Evolutionary conservation across 2,797 vertebrate genomes (phyloP).

Genomic region (Danionella dracula): DNA sequence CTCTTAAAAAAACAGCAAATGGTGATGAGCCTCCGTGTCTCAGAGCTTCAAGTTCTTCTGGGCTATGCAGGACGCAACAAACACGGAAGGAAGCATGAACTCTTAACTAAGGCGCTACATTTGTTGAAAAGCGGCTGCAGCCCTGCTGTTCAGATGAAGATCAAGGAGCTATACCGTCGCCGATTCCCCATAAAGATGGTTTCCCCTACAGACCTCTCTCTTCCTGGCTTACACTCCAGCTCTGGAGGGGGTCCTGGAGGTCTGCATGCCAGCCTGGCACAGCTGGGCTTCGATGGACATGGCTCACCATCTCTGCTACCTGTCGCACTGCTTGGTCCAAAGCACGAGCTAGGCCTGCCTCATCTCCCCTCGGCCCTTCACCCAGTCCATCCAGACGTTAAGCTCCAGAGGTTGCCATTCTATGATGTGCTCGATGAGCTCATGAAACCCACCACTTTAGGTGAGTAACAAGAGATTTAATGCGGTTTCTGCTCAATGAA

Average conservation of each 20-base stretch:
- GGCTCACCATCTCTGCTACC: conserved; percentile 87
- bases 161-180: conserved; percentile 97
- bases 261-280: conserved; percentile 82
- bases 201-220: conserved; percentile 87
- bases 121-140: conserved; percentile 96
- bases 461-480: conserved; percentile 65
- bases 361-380: conserved; percentile 92
- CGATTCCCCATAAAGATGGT: conserved; percentile 98
- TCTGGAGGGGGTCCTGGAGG: conserved; percentile 49
- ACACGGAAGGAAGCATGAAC: conserved; percentile 99
- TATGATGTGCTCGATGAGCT: conserved; percentile 96
- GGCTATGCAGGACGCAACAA: conserved; percentile 98
- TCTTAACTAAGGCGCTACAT: conserved; percentile 97
- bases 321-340: conserved; percentile 91
- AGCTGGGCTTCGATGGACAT: conserved; percentile 82
- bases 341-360: conserved; percentile 94
- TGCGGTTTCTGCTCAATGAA: not conserved
- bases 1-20: conserved; percentile 81
- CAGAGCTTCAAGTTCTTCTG: conserved; percentile 97
- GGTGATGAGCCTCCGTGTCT: conserved; percentile 99
- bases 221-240: conserved; percentile 84
- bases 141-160: conserved; percentile 98
- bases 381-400: conserved; percentile 97
- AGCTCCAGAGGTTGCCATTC: conserved; percentile 97
- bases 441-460: conserved; percentile 96